These are phyloP conservation scores for Amphimallon solstitiale DNA, from an alignment of 2,888 invertebrate species.

Conservation along the genomic window DNA sequence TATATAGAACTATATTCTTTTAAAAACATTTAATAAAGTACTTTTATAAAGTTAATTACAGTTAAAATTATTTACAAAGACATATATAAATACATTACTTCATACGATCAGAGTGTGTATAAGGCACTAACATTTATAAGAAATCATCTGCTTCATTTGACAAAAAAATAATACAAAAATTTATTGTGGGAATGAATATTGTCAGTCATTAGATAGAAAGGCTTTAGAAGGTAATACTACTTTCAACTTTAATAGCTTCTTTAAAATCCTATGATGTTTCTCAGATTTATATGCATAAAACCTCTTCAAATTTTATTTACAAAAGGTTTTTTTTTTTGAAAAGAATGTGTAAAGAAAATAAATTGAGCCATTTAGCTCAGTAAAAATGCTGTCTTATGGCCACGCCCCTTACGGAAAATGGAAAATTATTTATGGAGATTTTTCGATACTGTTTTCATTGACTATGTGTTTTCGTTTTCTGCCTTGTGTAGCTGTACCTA, in stretches of 20 bases:
- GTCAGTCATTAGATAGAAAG: slow-evolving; percentile 6
- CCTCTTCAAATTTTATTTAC: no score
- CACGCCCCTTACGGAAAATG: no score
- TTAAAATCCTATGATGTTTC: no score
- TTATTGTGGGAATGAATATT: slow-evolving; percentile 18
- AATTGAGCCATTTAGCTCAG: no score
- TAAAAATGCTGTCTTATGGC: no score
- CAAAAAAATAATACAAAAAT: slow-evolving; percentile 1
- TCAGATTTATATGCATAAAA: no score
- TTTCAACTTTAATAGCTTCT: no score
- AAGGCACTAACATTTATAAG: slow-evolving; percentile 18
- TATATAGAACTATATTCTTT: not conserved
- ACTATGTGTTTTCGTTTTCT: slow-evolving; percentile 52
- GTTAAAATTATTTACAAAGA: slow-evolving; percentile 26
- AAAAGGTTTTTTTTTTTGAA: no score
- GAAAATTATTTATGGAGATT: slow-evolving; percentile 52
- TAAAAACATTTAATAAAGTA: slow-evolving; percentile 5
- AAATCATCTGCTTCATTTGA: not conserved
- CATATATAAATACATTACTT: slow-evolving; percentile 28
- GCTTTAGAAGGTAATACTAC: no score
- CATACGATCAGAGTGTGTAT: slow-evolving; percentile 18
- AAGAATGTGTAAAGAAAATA: no score
- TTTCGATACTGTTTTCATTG: slow-evolving; percentile 58
- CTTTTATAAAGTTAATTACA: not conserved
- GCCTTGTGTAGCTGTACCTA: slow-evolving; percentile 78